phyloP scores from a whole-genome alignment of 2,888 invertebrate species.

The Idaea biselata region DNA sequence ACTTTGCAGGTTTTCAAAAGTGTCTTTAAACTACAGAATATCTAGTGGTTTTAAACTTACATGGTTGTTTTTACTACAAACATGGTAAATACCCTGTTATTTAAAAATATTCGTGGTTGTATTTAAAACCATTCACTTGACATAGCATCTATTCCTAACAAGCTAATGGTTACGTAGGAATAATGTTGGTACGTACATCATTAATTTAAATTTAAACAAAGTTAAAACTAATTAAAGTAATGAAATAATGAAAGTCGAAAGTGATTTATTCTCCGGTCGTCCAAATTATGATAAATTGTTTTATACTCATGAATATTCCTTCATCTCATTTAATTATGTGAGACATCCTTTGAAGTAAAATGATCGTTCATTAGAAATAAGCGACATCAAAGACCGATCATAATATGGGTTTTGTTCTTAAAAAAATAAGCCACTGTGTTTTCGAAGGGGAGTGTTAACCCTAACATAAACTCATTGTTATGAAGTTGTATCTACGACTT shows the following conservation, averaged over 20 bases:
- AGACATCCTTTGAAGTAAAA: conserved; percentile 3
- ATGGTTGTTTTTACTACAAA: too few species aligned
- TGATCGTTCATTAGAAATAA: not conserved
- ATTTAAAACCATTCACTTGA: too few species aligned
- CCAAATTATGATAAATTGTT: not conserved
- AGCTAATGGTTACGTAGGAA: not conserved
- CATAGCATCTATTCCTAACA: not conserved
- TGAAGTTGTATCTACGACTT: not conserved
- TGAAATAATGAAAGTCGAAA: not conserved
- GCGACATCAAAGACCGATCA: not conserved
- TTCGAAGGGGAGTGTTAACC: not conserved
- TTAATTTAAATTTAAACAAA: not conserved
- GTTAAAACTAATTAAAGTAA: not conserved
- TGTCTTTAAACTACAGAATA: too few species aligned
- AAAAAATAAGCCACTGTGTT: not conserved
- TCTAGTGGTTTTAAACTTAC: too few species aligned
- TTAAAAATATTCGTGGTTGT: too few species aligned
- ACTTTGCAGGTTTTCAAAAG: too few species aligned
- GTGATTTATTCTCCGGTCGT: not conserved
- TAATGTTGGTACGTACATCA: not conserved
- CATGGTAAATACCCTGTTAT: too few species aligned
- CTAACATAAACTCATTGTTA: not conserved
- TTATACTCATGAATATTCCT: not conserved
- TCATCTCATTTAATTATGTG: not conserved
- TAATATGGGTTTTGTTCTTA: not conserved